Evolutionary conservation across 2,113 vertebrate genomes (phyloP).

Genomic region (Clarias gariepinus): DNA sequence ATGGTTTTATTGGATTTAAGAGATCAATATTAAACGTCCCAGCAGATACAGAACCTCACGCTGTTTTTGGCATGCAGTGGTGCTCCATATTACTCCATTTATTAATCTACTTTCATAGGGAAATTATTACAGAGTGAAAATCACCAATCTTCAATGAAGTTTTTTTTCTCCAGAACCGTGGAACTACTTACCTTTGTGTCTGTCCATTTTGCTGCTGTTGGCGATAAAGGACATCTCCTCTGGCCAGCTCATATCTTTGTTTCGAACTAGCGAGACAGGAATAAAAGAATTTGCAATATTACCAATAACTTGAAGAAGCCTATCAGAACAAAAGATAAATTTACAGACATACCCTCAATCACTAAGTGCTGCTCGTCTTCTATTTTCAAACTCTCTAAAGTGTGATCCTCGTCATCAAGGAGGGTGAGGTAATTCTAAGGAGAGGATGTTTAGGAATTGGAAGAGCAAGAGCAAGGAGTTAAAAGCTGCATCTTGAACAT

Average conservation of each 20-base stretch:
- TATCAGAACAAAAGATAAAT: neutral
- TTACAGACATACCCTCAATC: conserved; percentile 85
- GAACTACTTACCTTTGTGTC: conserved; percentile 87
- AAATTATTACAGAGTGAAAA: neutral
- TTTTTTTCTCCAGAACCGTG: neutral
- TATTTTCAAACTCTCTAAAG: conserved; percentile 92
- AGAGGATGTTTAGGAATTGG: neutral
- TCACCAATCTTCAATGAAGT: neutral
- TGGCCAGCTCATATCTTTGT: conserved; percentile 99
- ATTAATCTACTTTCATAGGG: conserved; percentile 38
- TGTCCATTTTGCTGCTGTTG: conserved; percentile 98
- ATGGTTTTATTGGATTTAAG: neutral
- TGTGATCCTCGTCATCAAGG: conserved; percentile 97
- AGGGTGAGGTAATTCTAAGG: conserved; percentile 93
- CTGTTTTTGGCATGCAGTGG: neutral
- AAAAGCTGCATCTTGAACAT: neutral
- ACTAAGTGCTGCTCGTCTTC: conserved; percentile 96
- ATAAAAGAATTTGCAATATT: neutral
- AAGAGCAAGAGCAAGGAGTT: neutral
- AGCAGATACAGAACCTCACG: neutral
- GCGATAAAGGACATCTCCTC: conserved; percentile 99
- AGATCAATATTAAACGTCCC: conserved; percentile 15
- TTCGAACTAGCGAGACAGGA: conserved; percentile 80
- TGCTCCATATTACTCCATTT: neutral
- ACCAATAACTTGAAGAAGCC: neutral